Evolutionary conservation across 2,888 invertebrate genomes (phyloP).

Genomic region (Meandrusa payeni): DNA sequence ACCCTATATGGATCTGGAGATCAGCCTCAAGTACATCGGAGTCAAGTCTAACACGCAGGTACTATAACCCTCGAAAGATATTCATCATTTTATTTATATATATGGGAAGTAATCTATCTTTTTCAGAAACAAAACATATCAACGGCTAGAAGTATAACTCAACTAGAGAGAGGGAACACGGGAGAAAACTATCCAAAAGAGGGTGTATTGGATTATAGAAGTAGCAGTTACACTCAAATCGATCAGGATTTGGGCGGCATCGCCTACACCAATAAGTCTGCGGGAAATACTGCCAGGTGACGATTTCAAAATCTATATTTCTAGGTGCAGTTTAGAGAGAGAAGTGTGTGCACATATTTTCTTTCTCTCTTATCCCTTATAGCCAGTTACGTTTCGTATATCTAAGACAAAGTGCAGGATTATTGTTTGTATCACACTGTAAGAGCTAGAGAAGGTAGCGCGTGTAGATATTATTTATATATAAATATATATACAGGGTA

Average conservation of each 20-base stretch:
- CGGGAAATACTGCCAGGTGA: slow-evolving; percentile 56
- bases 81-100: neutral
- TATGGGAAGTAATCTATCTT: neutral
- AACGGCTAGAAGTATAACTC: slow-evolving; percentile 60
- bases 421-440: no score
- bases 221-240: slow-evolving; percentile 60
- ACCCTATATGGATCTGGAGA: slow-evolving; percentile 73
- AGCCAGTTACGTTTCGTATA: no score
- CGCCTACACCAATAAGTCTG: slow-evolving; percentile 53
- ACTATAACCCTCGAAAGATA: no score
- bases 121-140: slow-evolving; percentile 49
- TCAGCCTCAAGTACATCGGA: slow-evolving; percentile 65
- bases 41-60: slow-evolving; percentile 42
- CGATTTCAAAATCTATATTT: no score
- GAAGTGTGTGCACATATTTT: no score
- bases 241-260: slow-evolving; percentile 43
- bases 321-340: no score
- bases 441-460: no score
- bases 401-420: no score
- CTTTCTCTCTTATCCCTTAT: no score
- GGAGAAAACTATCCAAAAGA: slow-evolving; percentile 27
- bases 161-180: slow-evolving; percentile 40
- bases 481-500: no score
- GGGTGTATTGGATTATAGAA: slow-evolving; percentile 39
- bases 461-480: no score